Percentiles rank a stretch among this genome's conserved stretches.
Conservation (phyloP, 2,888 invertebrate species). For the Caenorhabditis doughertyi region DNA sequence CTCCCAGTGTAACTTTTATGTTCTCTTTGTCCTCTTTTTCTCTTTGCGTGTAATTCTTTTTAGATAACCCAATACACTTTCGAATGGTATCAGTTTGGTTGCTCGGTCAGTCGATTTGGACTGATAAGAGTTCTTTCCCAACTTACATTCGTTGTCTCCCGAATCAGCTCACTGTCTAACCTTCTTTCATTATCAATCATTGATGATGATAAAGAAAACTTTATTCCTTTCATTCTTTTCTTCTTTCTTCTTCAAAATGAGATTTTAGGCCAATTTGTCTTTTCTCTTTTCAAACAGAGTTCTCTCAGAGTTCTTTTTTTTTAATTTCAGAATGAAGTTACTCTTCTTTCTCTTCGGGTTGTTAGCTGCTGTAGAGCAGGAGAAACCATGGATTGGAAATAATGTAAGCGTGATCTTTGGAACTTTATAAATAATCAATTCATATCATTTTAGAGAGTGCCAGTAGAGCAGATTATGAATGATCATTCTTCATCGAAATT, state of each 20-base stretch:
- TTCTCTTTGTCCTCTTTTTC: neutral
- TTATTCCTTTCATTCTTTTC: conserved; percentile 10
- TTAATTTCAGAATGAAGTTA: conserved; percentile 53
- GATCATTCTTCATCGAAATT: conserved; percentile 64
- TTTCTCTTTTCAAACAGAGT: neutral
- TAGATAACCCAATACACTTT: conserved; percentile 17
- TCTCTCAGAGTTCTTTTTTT: neutral
- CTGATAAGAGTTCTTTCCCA: conserved; percentile 4
- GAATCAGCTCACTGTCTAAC: conserved; percentile 24
- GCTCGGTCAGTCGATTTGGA: conserved; percentile 22
- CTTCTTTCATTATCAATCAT: conserved; percentile 34
- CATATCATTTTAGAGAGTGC: conserved; percentile 55
- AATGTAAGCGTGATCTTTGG: conserved; percentile 39
- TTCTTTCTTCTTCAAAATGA: conserved; percentile 4
- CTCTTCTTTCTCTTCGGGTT: conserved; percentile 58
- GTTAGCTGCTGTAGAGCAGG: conserved; percentile 40
- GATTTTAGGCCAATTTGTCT: conserved; percentile 12
- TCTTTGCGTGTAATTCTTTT: neutral
- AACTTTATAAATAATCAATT: neutral
- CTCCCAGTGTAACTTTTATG: neutral
- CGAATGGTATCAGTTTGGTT: conserved; percentile 23
- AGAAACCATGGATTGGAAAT: conserved; percentile 29
- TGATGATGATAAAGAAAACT: conserved; percentile 33
- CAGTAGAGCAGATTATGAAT: conserved; percentile 54
- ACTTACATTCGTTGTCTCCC: conserved; percentile 2